Base-by-base conservation (phyloP, 2,888 invertebrate species). In the Ornithoptera priamus region DNA sequence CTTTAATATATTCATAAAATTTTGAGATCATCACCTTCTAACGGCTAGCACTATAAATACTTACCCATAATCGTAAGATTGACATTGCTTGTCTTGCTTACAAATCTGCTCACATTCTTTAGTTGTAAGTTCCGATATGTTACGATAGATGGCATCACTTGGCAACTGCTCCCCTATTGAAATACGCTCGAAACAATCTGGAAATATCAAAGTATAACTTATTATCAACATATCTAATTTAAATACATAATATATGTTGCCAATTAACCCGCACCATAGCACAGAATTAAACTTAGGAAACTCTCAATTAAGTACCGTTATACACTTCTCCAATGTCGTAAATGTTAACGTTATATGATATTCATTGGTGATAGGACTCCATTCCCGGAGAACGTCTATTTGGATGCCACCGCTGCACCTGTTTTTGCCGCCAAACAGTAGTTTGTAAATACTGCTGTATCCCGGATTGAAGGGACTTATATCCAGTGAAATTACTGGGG, bases 141-240 rank as follows among this genome's bases (percentile, higher is more conserved):
- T 94, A 39, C 94, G 93, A 77, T 94, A 94, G 87, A 94, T 94
- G 88, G 93, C 93, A 79, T 90, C 90, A 50, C 81, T 81, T 53
- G 94, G 93, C 72, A 95, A 82, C 82, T 94, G 94, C 71, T 94
- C 94, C 65, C 95, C 95, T 72, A 95, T 92, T 1, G 94, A 93
- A 70, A 95, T 88, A 72, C 95, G 92, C 76, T 95, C 94, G 80
- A 95, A 95, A 78, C 95, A 95, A 78, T 95, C 95, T 95, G 88
- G 4, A 86, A 69, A 53, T 53, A 6, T 53, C 5, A 53, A 53
- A 53, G 5, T 53, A n/a, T n/a, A n/a, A n/a, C 5, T n/a, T 7
- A 53, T 18, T n/a, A 53, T 53, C n/a, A 6, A 53, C 18, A 53
- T 53, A 53, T n/a, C 3, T 18, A 53, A n/a, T 53, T n/a, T 53